Conservation (phyloP, 2,888 invertebrate genomes). For the Folsomia manolachei region DNA sequence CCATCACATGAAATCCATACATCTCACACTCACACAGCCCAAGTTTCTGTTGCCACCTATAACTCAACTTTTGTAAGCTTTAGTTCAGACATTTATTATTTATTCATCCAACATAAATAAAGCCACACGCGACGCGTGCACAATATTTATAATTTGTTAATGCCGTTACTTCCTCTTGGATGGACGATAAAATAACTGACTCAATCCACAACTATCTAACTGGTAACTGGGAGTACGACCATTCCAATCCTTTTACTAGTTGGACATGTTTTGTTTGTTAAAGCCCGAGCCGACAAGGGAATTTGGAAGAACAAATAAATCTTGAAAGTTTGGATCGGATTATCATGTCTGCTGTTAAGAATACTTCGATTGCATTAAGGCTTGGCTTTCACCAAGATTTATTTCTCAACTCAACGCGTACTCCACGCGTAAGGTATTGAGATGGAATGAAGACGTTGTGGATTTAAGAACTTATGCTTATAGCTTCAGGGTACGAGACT, state of each 20-base stretch:
- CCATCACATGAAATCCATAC: too few species aligned
- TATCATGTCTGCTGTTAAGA: constrained; percentile 11
- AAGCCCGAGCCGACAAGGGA: constrained; percentile 14
- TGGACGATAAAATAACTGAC: background rate
- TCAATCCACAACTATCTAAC: too few species aligned
- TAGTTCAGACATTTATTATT: constrained; percentile 6
- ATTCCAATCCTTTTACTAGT: too few species aligned
- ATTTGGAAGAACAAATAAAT: constrained; percentile 20
- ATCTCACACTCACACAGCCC: too few species aligned
- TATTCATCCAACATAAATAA: constrained; percentile 4
- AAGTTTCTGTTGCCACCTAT: too few species aligned
- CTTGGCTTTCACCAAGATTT: constrained; percentile 23
- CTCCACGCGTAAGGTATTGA: background rate
- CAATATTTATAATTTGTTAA: constrained; percentile 5
- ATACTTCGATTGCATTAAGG: constrained; percentile 15
- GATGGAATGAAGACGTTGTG: background rate
- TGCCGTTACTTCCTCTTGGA: background rate
- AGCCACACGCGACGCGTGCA: constrained; percentile 7
- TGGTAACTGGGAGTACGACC: too few species aligned
- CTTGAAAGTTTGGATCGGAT: constrained; percentile 13
- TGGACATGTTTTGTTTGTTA: background rate
- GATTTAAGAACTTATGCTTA: constrained; percentile 3
- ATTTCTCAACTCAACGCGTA: constrained; percentile 9
- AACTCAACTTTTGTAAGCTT: too few species aligned
- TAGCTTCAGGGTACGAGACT: background rate